Base-by-base conservation (phyloP, 2,113 vertebrate species). In the Tragulus kanchil region DNA sequence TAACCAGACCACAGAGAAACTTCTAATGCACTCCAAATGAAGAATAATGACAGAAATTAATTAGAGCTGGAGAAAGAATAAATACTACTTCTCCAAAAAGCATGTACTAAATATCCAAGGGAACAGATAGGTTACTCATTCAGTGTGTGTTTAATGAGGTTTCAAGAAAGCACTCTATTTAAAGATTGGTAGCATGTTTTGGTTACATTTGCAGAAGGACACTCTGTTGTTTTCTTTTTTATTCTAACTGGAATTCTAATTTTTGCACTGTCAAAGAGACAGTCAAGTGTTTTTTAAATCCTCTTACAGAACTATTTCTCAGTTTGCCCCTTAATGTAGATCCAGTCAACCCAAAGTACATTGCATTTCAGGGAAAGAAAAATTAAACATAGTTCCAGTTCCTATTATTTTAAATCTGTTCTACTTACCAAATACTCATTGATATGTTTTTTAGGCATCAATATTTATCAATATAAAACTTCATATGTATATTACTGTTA, bases 161-260 rank as follows among this genome's bases (percentile, higher is more conserved):
- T 95, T 90, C 79, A 77, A 78, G 87, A 93, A 79, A 83, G 48
- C 6, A 19, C 67, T 77, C 52, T 75, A 23, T 69, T 90, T 78
- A 62, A 90, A 85, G 83, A 89, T 14, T 13, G 45, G 81, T 56
- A 56, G 69, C n/a, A 3, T 78, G 19, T 28, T 96, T 81, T 92
- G 59, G 92, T 82, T 92, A n/a, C 48, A 73, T 84, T 94, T 83
- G n/a, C 36, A 82, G n/a, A 96, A 69, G 3, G 25, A 42, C 13
- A 28, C 19, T 50, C 59, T 13, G 12, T 25, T 93, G 10, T 48
- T 73, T 94, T 58, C 56, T 28, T 93, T 95, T 89, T 52, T 12
- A 79, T 26, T 77, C 48, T 81, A 67, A 78, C 88, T 94, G 59
- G 26, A 88, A 96, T 96, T 89, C 82, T 95, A 77, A 82, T 94